Evolutionary conservation across 2,888 invertebrate species (phyloP), one percentile per base, ranked within the genome.

Genomic region (Pegoplata infirma): DNA sequence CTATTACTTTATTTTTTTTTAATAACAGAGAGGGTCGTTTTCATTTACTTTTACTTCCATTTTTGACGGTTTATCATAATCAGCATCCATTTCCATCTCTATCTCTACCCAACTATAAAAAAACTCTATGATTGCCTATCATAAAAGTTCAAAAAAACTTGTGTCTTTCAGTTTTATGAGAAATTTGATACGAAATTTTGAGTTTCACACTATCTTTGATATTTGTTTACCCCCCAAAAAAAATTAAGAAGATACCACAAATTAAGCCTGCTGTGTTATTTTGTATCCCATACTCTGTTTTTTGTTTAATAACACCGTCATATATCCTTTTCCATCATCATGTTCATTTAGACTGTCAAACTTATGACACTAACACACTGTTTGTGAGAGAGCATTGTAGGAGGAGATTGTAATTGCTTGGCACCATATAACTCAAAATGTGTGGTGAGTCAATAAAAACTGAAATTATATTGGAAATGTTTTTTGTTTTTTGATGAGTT

Each of bases 321-420:
- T 46, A 55, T 81, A 82, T 81, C 81, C 80, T 80, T 81, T 81
- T 81, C 76, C 79, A 73, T 82, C 81, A 81, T 56, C 81, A 68
- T 67, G 61, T 74, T 72, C 74, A 80, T 80, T 74, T 63, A 47
- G 67, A 49, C 75, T 81, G 82, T 80, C 79, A 76, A 73, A 81
- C 40, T 76, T 61, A 74, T 80, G 64, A 74, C 67, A 76, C 74
- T 59, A 5, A 49, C 47, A 40, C 61, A 32, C 21, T 36, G 36
- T 59, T 68, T 67, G 59, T 67, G 59, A 40, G 25, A 40, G 28
- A 12, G 19, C 28, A 49, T 44, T 59, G 14, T 44, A 44, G 58
- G 17, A 40, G 68, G 63, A 68, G 68, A 67, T 23, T 67, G 17
- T 74, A 59, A 1, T 40, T 40, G 36, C 5, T 5, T n/a, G 36